A percentile compares a stretch with the other conserved stretches of the same genome.
Conservation (phyloP, 1,140 invertebrate species). For the Lepidotrigona ventralis region DNA sequence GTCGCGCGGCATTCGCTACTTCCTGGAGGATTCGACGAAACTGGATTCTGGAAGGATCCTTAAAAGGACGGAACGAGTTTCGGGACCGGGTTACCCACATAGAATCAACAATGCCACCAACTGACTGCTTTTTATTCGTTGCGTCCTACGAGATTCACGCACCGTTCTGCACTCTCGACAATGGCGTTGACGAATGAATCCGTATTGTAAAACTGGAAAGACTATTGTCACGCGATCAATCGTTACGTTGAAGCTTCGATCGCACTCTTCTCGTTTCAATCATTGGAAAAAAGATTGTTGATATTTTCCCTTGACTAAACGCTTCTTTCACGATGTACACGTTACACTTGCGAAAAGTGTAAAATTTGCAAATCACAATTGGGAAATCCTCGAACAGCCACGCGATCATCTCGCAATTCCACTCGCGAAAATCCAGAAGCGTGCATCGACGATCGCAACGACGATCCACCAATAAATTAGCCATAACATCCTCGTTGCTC, state of each 20-base stretch:
- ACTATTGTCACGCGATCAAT: neutral
- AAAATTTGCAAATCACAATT: too few species aligned
- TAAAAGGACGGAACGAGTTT: conserved; percentile 45
- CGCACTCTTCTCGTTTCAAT: too few species aligned
- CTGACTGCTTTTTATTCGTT: neutral
- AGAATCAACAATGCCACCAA: neutral
- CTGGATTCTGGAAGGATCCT: neutral
- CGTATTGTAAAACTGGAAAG: neutral
- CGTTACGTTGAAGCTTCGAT: neutral
- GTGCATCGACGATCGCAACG: too few species aligned
- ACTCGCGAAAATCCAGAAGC: neutral
- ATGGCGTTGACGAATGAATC: neutral
- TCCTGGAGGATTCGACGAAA: conserved; percentile 42
- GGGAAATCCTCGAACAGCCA: too few species aligned
- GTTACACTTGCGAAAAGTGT: too few species aligned
- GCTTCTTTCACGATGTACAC: too few species aligned
- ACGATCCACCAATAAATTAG: neutral
- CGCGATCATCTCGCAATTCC: too few species aligned
- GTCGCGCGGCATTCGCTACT: neutral
- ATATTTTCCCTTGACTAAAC: too few species aligned
- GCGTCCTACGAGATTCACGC: neutral
- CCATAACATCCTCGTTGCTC: conserved; percentile 9
- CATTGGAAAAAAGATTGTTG: too few species aligned
- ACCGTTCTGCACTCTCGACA: neutral
- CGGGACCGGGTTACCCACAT: conserved; percentile 40